phyloP scores from a whole-genome alignment of 64 coral and sea anemone genomes.

The Actinia tenebrosa region DNA sequence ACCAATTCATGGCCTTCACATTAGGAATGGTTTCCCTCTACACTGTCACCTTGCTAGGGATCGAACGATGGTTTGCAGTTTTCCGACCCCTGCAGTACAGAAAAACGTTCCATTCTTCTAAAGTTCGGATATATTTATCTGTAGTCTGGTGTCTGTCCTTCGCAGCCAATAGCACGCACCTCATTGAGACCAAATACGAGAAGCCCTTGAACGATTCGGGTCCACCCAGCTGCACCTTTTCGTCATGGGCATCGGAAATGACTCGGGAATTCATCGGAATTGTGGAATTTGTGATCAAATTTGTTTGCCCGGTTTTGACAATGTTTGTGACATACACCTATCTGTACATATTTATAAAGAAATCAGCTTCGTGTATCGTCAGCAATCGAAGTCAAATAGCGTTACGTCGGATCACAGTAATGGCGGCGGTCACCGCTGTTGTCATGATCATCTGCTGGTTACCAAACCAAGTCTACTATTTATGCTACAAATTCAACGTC shows the following conservation, averaged over 20 bases:
- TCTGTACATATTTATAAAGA: slow-evolving; percentile 41
- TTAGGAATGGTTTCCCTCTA: slow-evolving; percentile 56
- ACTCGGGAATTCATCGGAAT: slow-evolving; percentile 26
- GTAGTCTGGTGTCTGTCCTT: slow-evolving; percentile 36
- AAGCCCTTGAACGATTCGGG: neutral
- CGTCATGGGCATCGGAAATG: neutral
- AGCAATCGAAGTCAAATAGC: neutral
- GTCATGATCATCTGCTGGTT: slow-evolving; percentile 52
- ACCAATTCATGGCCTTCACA: slow-evolving; percentile 46
- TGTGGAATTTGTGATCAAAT: slow-evolving; percentile 40
- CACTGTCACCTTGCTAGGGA: slow-evolving; percentile 40
- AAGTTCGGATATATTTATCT: slow-evolving; percentile 36
- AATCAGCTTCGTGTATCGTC: neutral
- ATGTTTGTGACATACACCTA: slow-evolving; percentile 20
- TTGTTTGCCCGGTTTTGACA: slow-evolving; percentile 10
- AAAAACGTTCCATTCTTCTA: slow-evolving; percentile 33
- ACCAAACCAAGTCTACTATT: slow-evolving; percentile 45
- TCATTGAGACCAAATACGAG: slow-evolving; percentile 39
- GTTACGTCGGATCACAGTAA: slow-evolving; percentile 37
- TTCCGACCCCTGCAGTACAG: slow-evolving; percentile 37
- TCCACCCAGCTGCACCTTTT: slow-evolving; percentile 12
- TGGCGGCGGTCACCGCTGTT: slow-evolving; percentile 57
- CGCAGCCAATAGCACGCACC: slow-evolving; percentile 32
- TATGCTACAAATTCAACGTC: slow-evolving; percentile 42
- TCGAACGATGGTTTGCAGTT: slow-evolving; percentile 62